Base-by-base conservation (phyloP, 2,888 invertebrate species). In the Adelphocoris suturalis region DNA sequence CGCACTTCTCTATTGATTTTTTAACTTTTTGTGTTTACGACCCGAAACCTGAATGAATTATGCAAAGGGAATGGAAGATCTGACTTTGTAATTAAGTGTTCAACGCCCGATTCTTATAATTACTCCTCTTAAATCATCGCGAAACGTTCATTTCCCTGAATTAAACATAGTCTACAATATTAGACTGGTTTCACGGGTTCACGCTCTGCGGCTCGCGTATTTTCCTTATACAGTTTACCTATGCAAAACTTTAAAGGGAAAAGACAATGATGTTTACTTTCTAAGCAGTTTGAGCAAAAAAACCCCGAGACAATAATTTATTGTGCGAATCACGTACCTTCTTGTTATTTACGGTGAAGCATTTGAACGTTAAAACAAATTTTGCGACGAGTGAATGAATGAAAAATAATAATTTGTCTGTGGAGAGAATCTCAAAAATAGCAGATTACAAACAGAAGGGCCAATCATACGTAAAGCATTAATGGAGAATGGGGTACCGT, bases 21-120 rank as follows among this genome's bases (percentile, higher is more conserved):
- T 82, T 23, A 82, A 82, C 19, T 82, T 82, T 82, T 82, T 82
- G 82, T 82, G 82, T 82, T 82, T 52, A 82, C 82, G 82, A 48
- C 82, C 82, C 82, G 61, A 61, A 61, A 85, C 85, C 68, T 28
- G 85, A 68, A 61, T 61, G 85, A 85, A 85, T 85, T 85, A 85
- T 85, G 85, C 85, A 68, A 55, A 68, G 68, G 80, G 86, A 47
- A 86, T 86, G 47, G 75, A 75, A 27, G 75, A 68, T 86, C 68
- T 86, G 86, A 86, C 68, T 86, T 68, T 61, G 86, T 86, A 85
- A 85, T 85, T 85, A 85, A 61, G 85, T 85, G 85, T 85, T 85
- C 85, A 85, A 85, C 61, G 85, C 85, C 85, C 48, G 85, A 85
- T 85, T 85, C 85, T 85, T 61, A 85, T 85, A 82, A 82, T 82